Evolutionary conservation across 2,113 vertebrate genomes (phyloP).

Genomic region (Mesitornis unicolor): DNA sequence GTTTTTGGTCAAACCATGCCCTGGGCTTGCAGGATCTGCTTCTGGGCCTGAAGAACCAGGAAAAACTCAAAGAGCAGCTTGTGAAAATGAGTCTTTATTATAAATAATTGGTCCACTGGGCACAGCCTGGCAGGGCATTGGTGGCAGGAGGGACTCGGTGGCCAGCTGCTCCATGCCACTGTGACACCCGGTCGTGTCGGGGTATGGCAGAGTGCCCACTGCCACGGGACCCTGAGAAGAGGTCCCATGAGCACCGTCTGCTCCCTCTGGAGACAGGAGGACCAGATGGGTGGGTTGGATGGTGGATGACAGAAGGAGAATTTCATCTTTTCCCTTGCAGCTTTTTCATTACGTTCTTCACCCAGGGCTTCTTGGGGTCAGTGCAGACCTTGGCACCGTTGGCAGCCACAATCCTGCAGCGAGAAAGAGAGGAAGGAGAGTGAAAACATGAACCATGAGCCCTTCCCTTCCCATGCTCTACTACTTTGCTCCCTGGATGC

Average conservation of each 20-base stretch:
- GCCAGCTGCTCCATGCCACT: accelerated
- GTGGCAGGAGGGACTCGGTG: not conserved
- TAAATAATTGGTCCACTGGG: not conserved
- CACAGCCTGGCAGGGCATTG: not conserved
- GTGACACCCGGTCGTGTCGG: accelerated
- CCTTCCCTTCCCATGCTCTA: accelerated
- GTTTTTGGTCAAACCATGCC: accelerated
- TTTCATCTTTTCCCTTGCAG: not conserved
- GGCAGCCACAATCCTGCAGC: not conserved
- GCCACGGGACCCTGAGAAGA: not conserved
- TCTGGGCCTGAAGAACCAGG: not conserved
- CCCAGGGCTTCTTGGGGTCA: not conserved
- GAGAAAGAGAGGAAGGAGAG: not conserved
- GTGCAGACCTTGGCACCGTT: accelerated
- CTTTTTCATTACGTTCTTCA: not conserved
- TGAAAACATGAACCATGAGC: not conserved
- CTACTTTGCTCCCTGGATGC: not conserved
- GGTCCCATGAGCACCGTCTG: accelerated
- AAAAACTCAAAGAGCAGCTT: not conserved
- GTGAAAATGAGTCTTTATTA: slow-evolving; percentile 15
- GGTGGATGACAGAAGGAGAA: not conserved
- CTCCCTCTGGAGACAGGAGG: not conserved
- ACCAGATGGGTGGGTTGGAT: accelerated
- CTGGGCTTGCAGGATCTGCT: not conserved
- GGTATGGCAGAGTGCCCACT: accelerated